phyloP scores from a whole-genome alignment of 1,140 invertebrate genomes.

The Achatina immaculata region DNA sequence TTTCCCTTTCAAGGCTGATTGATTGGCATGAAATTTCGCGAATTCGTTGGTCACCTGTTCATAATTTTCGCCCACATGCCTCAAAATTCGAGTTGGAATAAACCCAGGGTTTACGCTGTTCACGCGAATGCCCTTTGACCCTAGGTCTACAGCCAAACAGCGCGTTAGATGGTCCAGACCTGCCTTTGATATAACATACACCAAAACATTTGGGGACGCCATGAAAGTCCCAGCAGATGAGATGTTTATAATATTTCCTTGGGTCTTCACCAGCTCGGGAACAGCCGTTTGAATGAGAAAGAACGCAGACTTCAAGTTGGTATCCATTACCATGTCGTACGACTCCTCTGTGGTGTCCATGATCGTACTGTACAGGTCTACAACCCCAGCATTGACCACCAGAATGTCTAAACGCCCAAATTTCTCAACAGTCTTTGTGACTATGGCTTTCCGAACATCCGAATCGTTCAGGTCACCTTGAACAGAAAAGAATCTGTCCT shows the following conservation, averaged over 20 bases:
- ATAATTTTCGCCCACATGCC: background rate
- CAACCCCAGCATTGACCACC: constrained; percentile 1
- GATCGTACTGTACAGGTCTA: background rate
- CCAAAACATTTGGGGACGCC: no score
- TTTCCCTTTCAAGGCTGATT: background rate
- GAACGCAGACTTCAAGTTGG: no score
- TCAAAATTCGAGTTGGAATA: background rate
- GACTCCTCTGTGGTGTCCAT: background rate
- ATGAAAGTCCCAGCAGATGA: no score
- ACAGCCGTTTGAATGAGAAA: no score
- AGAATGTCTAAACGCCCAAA: background rate
- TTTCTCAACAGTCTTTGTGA: background rate
- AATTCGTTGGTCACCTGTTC: no score
- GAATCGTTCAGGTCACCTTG: no score
- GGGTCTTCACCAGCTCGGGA: no score
- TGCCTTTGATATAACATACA: background rate
- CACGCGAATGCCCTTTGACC: no score
- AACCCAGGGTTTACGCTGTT: background rate
- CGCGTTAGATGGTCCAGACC: background rate
- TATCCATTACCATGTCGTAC: background rate
- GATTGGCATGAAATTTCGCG: background rate
- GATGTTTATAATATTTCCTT: no score
- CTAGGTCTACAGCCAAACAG: no score
- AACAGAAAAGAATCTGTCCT: background rate
- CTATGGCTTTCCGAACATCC: background rate